Conservation (phyloP, 2,888 invertebrate genomes). For the Sclerodermus sp. region DNA sequence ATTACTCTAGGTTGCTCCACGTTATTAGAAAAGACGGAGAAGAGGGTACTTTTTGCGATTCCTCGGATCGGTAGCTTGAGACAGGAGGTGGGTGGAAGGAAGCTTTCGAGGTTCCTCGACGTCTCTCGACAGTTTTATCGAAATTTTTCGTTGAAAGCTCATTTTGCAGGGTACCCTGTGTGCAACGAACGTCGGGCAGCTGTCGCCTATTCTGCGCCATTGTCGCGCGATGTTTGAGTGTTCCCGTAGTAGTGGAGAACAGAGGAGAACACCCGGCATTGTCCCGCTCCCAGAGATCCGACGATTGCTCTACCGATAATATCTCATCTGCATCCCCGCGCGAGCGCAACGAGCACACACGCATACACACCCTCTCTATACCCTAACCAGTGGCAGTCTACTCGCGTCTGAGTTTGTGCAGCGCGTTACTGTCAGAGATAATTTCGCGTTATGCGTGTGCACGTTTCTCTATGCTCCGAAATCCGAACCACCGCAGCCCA, state of each 20-base stretch:
- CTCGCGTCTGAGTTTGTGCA: too few species aligned
- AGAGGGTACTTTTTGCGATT: too few species aligned
- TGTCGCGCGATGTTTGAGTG: slow-evolving; percentile 55
- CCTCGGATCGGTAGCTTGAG: too few species aligned
- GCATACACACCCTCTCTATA: slow-evolving; percentile 10
- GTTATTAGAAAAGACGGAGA: too few species aligned
- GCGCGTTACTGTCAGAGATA: too few species aligned
- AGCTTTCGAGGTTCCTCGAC: slow-evolving; percentile 5
- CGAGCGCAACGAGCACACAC: background rate
- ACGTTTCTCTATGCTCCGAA: too few species aligned
- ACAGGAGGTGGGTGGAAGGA: too few species aligned
- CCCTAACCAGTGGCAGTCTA: slow-evolving; percentile 3
- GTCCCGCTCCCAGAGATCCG: slow-evolving; percentile 49
- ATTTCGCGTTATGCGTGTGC: too few species aligned
- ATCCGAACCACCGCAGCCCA: too few species aligned
- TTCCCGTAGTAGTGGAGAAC: slow-evolving; percentile 38
- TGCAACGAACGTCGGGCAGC: slow-evolving; percentile 48
- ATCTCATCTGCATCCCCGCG: slow-evolving; percentile 56
- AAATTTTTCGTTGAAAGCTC: too few species aligned
- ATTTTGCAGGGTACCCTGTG: too few species aligned
- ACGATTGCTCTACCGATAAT: slow-evolving; percentile 52
- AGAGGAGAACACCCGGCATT: slow-evolving; percentile 54
- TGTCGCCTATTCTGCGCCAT: slow-evolving; percentile 52
- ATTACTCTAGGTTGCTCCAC: too few species aligned
- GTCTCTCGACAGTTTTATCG: background rate